These are phyloP conservation scores for Drosophila orena DNA, from an alignment of 1,140 invertebrate species.

Conservation along the genomic window DNA sequence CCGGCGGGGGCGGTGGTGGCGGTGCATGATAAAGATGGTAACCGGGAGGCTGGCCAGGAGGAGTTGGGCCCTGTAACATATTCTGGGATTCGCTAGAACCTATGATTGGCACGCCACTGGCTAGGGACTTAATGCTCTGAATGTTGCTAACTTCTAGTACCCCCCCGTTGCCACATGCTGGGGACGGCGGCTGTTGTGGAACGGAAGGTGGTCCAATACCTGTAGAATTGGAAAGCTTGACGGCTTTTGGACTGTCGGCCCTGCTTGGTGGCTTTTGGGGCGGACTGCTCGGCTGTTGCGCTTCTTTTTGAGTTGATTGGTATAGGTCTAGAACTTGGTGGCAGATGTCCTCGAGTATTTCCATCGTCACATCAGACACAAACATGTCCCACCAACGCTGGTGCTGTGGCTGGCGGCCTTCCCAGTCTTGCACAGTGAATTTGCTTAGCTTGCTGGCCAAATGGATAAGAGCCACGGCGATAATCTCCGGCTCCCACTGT, in stretches of 20 bases:
- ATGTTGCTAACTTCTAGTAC: slow-evolving; percentile 58
- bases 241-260: slow-evolving; percentile 70
- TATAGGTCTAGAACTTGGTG: slow-evolving; percentile 96
- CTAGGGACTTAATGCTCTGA: slow-evolving; percentile 63
- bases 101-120: slow-evolving; percentile 43
- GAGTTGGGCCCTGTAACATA: background rate
- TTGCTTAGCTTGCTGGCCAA: slow-evolving; percentile 98
- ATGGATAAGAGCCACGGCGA: slow-evolving; percentile 98
- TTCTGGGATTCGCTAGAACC: slow-evolving; percentile 30
- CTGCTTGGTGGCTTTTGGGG: slow-evolving; percentile 86
- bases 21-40: slow-evolving; percentile 71
- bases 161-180: slow-evolving; percentile 46
- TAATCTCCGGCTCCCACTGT: slow-evolving; percentile 99
- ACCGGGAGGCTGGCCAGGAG: slow-evolving; percentile 21
- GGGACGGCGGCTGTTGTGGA: slow-evolving; percentile 18
- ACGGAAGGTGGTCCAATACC: background rate
- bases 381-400: slow-evolving; percentile 99
- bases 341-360: slow-evolving; percentile 98
- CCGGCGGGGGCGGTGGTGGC: slow-evolving; percentile 71
- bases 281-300: slow-evolving; percentile 87
- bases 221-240: slow-evolving; percentile 22
- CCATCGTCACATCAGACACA: slow-evolving; percentile 95
- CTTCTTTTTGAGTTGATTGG: slow-evolving; percentile 87
- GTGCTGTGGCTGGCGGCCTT: slow-evolving; percentile 92
- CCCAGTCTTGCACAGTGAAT: slow-evolving; percentile 97